Percentiles rank a stretch among this genome's conserved stretches.
phyloP scores from a whole-genome alignment of 2,797 vertebrate species.

The Manis crassicaudata region DNA sequence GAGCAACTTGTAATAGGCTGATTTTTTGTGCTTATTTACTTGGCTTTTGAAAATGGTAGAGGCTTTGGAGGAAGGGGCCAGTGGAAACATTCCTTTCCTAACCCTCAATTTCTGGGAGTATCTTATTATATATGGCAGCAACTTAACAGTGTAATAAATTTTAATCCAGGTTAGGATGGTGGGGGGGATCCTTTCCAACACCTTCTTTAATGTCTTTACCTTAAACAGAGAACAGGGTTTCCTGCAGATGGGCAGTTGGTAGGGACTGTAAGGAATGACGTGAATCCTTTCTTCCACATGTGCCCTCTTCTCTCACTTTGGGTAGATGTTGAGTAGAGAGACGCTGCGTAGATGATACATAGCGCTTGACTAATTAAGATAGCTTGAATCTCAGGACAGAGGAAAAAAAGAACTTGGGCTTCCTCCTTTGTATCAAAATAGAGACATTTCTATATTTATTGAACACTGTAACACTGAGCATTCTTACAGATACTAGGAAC shows the following conservation, averaged over 20 bases:
- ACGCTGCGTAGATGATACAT: neutral
- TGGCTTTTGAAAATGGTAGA: neutral
- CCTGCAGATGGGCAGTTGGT: neutral
- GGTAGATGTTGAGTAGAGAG: conserved; percentile 5
- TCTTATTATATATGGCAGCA: neutral
- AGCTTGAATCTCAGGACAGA: neutral
- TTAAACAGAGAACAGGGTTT: conserved; percentile 21
- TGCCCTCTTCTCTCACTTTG: neutral
- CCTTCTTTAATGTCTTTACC: neutral
- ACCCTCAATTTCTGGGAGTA: neutral
- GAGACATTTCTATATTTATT: neutral
- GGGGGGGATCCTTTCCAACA: neutral
- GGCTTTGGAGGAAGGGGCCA: neutral
- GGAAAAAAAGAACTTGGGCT: neutral
- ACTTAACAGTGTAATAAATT: neutral
- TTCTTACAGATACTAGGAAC: neutral
- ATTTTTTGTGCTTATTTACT: neutral
- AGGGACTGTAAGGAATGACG: neutral
- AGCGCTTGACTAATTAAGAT: neutral
- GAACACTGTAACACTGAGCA: neutral
- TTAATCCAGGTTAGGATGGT: neutral
- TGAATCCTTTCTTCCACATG: neutral
- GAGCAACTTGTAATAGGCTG: neutral
- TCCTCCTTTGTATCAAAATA: neutral
- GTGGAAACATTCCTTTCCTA: neutral